Conservation (phyloP, 2,797 vertebrate genomes). For the Sebastes jordani region DNA sequence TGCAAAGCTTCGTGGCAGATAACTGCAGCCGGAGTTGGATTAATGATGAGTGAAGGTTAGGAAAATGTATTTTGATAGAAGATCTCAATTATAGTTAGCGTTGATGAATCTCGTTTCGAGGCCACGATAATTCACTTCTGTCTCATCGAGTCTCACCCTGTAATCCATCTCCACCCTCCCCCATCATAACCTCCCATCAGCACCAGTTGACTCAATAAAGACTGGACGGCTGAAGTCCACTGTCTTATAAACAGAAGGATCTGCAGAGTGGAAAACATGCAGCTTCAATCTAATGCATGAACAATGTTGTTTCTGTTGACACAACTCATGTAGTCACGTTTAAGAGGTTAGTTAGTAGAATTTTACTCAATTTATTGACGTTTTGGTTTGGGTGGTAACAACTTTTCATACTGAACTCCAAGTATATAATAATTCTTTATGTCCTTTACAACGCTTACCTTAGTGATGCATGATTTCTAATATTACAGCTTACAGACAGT, state of each 20-base stretch:
- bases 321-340: background rate
- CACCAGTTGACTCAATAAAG: constrained; percentile 50
- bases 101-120: constrained; percentile 50
- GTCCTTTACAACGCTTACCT: background rate
- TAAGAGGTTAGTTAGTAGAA: background rate
- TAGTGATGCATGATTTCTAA: background rate
- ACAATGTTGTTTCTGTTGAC: background rate
- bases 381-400: constrained; percentile 1
- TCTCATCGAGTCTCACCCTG: constrained; percentile 42
- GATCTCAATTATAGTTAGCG: constrained; percentile 62
- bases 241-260: background rate
- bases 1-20: background rate
- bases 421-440: background rate
- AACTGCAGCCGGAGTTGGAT: constrained; percentile 6
- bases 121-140: constrained; percentile 58
- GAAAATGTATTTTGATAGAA: constrained; percentile 50
- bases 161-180: constrained; percentile 47
- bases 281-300: background rate
- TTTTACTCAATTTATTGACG: background rate
- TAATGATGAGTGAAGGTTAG: constrained; percentile 40
- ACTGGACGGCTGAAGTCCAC: constrained; percentile 16
- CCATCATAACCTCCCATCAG: constrained; percentile 40
- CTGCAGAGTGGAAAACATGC: constrained; percentile 3
- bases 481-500: background rate
- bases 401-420: background rate